phyloP scores from a whole-genome alignment of 2,888 invertebrate species.

The Heliconius charithonia region DNA sequence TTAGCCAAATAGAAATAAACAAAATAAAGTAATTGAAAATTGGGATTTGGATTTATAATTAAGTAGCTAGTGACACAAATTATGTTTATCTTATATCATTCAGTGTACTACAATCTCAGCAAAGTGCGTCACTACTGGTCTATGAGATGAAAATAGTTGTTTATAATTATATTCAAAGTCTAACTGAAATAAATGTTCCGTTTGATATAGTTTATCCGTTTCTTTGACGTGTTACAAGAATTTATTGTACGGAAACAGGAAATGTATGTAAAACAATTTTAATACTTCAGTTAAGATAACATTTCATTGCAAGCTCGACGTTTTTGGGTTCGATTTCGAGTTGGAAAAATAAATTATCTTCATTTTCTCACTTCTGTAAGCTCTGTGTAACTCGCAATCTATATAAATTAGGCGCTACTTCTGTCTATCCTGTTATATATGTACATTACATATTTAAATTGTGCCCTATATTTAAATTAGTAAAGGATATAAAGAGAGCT shows the following conservation, averaged over 20 bases:
- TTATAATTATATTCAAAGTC: conserved; percentile 47
- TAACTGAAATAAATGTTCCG: conserved; percentile 42
- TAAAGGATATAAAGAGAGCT: no score
- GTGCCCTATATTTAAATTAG: no score
- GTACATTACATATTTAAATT: no score
- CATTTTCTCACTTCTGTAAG: not conserved
- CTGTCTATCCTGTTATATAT: no score
- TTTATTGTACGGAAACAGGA: conserved; percentile 23
- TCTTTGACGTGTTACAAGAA: conserved; percentile 38
- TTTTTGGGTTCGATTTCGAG: not conserved
- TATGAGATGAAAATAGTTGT: conserved; percentile 52
- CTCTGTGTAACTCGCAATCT: not conserved
- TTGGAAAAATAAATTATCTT: not conserved
- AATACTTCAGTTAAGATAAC: not conserved
- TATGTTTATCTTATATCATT: not conserved
- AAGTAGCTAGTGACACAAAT: no score
- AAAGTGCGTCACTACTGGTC: conserved; percentile 51
- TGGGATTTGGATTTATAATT: no score
- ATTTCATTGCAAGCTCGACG: not conserved
- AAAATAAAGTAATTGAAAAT: no score
- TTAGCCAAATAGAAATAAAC: no score
- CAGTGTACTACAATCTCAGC: conserved; percentile 40
- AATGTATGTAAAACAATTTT: not conserved
- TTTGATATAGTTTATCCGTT: conserved; percentile 42
- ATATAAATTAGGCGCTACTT: no score